Base-by-base conservation (phyloP, 2,113 vertebrate genomes). In the Megaleporinus macrocephalus region DNA sequence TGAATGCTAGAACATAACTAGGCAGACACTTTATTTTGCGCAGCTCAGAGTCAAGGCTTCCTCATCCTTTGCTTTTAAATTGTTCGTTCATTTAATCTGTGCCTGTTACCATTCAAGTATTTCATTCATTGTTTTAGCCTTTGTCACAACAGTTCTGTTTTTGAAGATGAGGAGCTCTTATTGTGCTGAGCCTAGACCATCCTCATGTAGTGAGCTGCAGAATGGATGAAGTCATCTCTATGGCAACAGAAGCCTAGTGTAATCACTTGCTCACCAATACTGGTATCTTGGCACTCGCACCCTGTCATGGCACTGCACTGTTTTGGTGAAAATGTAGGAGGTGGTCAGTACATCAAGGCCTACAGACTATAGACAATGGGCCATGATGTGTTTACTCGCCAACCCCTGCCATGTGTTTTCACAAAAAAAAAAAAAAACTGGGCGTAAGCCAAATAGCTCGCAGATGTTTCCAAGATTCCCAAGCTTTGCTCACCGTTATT, bases 401-500 rank as follows among this genome's bases (percentile, higher is more conserved):
- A 14, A 55, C 53, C 14, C 14, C 0, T 22, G 16, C 20, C 20
- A 55, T 7, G 16, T 55, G 53, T 55, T 55, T 20, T 55, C 53
- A 55, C n/a, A n/a, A n/a, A n/a, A n/a, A n/a, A n/a, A n/a, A n/a
- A n/a, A n/a, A n/a, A 30, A 26, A 61, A 36, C 24, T 26, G 11
- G 57, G 57, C 6, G 26, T 61, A 7, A 61, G 57, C 24, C 57
- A 61, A 26, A 30, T 16, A 3, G 49, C 49, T 15, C 22, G 5
- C 5, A 1, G 0, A 44, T 61, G 26, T 79, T 55, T 20, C 69
- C 15, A 66, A 24, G 22, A n/a, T 69, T 78, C 3, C 44, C 57
- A 62, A 41, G 33, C 36, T 10, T 9, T 82, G 30, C 71, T 87
- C 84, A 95, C 94, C 92, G 0, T 91, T 89, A 83, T 83, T 91